Conservation (phyloP, 92 coral and sea anemone genomes). For the Palythoa grandiflora region DNA sequence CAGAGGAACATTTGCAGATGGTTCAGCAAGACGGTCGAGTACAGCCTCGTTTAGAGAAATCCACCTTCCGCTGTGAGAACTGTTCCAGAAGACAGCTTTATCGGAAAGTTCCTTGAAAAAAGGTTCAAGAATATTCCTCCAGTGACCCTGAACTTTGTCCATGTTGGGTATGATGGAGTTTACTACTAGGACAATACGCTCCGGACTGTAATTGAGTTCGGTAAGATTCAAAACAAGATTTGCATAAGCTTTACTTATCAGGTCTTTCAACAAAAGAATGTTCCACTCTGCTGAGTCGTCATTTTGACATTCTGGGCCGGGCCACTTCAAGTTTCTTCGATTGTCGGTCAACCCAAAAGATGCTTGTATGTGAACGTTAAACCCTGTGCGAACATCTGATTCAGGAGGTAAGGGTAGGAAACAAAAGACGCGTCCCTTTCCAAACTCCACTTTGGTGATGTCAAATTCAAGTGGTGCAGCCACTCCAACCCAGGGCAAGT, state of each 20-base stretch:
- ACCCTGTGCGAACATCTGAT: constrained; percentile 91
- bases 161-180: constrained; percentile 81
- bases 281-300: constrained; percentile 96
- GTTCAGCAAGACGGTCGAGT: constrained; percentile 71
- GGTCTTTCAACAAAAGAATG: constrained; percentile 70
- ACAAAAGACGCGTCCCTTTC: constrained; percentile 87
- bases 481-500: constrained; percentile 95
- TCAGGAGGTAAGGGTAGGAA: constrained; percentile 92
- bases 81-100: constrained; percentile 84
- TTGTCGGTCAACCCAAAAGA: constrained; percentile 94
- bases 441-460: constrained; percentile 44
- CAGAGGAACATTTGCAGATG: constrained; percentile 64
- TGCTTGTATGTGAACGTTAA: constrained; percentile 91
- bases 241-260: constrained; percentile 84
- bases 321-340: constrained; percentile 92
- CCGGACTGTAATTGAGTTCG: constrained; percentile 62
- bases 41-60: constrained; percentile 84
- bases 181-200: constrained; percentile 69
- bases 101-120: constrained; percentile 74
- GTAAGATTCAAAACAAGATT: constrained; percentile 75
- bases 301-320: constrained; percentile 91
- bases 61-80: constrained; percentile 86
- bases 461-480: constrained; percentile 76
- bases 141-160: constrained; percentile 85
- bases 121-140: constrained; percentile 85